Evolutionary conservation across 2,888 invertebrate species (phyloP).

Genomic region (Rhynchonema sp.): DNA sequence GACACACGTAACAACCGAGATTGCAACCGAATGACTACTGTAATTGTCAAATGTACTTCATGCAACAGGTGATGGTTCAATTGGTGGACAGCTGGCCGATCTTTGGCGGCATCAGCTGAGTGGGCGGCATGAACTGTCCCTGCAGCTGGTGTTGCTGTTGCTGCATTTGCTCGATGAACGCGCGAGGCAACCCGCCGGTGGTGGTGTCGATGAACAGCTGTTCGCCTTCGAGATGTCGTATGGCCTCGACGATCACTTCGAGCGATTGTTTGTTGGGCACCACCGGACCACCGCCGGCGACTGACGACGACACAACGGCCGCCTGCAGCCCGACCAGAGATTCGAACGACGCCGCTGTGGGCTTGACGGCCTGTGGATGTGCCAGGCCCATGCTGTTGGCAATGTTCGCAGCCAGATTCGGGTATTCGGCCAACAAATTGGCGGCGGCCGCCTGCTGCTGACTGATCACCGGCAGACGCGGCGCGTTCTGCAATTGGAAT

Average conservation of each 20-base stretch:
- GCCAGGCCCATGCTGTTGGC: neutral
- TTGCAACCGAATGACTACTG: too few relatives aligned
- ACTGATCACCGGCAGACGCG: neutral
- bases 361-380: neutral
- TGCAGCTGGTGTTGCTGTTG: neutral
- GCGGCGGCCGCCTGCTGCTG: too few relatives aligned
- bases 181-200: neutral
- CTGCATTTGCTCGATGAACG: neutral
- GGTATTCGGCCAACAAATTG: too few relatives aligned
- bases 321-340: neutral
- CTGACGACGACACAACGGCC: neutral
- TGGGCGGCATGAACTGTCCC: too few relatives aligned
- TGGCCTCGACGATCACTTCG: conserved; percentile 94
- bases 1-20: too few relatives aligned
- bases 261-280: conserved; percentile 31
- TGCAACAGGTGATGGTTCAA: too few relatives aligned
- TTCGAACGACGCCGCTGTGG: conserved; percentile 1
- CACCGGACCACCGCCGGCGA: neutral
- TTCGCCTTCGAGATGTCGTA: conserved; percentile 86
- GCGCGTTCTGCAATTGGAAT: neutral
- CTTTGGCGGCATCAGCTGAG: too few relatives aligned
- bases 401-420: neutral
- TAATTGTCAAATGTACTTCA: too few relatives aligned
- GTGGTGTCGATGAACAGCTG: neutral
- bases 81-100: too few relatives aligned